These are phyloP conservation scores for Triplophysa bombifrons DNA, from an alignment of 2,797 vertebrate species.

Conservation along the genomic window DNA sequence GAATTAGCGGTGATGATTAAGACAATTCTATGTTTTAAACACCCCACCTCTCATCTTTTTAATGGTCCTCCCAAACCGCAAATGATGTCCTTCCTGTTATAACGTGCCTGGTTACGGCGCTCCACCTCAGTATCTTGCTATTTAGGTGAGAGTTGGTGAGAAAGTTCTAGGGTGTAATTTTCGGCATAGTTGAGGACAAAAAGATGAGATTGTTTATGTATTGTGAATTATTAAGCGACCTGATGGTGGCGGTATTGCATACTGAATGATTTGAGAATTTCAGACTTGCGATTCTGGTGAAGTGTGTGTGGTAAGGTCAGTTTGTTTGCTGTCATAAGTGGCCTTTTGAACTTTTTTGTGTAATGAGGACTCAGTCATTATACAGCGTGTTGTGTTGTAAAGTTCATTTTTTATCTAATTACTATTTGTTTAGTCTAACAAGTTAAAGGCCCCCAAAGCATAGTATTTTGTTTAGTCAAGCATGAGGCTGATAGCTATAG, in stretches of 20 bases:
- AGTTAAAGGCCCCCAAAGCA: background rate
- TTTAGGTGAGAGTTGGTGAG: conserved; percentile 24
- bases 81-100: conserved; percentile 47
- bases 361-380: background rate
- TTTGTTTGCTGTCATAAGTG: background rate
- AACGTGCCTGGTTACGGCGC: conserved; percentile 42
- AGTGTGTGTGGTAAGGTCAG: conserved; percentile 21
- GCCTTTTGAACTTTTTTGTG: background rate
- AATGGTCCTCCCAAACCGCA: conserved; percentile 30
- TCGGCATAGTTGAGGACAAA: background rate
- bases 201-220: background rate
- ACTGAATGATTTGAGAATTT: conserved; percentile 7
- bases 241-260: conserved; percentile 52
- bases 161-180: background rate
- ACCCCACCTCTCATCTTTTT: conserved; percentile 38
- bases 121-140: conserved; percentile 13
- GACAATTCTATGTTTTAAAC: conserved; percentile 43
- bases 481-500: no score
- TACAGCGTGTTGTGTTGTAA: background rate
- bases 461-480: background rate
- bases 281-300: background rate
- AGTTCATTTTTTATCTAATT: conserved; percentile 2
- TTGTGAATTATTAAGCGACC: background rate
- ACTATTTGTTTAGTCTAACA: background rate
- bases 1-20: conserved; percentile 43